Percentiles rank a stretch among this genome's conserved stretches.
Conservation (phyloP, 2,888 invertebrate genomes). For the Nomada ferruginata region DNA sequence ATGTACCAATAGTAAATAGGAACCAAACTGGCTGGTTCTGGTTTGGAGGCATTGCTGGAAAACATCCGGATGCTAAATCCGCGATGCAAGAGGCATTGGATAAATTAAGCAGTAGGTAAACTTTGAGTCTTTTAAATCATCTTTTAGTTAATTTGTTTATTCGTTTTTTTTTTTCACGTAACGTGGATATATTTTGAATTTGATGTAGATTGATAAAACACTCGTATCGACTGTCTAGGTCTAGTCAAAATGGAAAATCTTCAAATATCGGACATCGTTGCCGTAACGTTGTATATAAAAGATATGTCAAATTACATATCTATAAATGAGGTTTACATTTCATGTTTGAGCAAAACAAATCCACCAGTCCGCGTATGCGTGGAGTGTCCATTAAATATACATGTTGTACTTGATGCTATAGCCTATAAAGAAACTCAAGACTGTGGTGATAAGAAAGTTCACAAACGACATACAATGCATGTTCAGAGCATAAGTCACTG, state of each 20-base stretch:
- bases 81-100: constrained; percentile 90
- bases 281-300: constrained; percentile 93
- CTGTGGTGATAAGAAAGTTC: constrained; percentile 75
- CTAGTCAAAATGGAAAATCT: constrained; percentile 81
- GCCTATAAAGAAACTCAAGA: constrained; percentile 85
- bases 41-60: constrained; percentile 92
- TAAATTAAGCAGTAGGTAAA: constrained; percentile 92
- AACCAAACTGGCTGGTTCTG: constrained; percentile 93
- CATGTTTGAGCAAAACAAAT: constrained; percentile 90
- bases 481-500: constrained; percentile 98
- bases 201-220: constrained; percentile 20
- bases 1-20: constrained; percentile 87
- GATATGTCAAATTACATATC: constrained; percentile 92
- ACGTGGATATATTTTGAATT: constrained; percentile 9
- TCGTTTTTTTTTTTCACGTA: constrained; percentile 4
- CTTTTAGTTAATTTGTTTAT: constrained; percentile 44
- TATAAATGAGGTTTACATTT: constrained; percentile 91
- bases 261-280: constrained; percentile 88
- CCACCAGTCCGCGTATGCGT: constrained; percentile 95
- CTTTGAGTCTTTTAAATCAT: constrained; percentile 70
- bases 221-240: constrained; percentile 67
- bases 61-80: constrained; percentile 87
- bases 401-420: constrained; percentile 91
- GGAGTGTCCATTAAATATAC: constrained; percentile 91
- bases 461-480: constrained; percentile 92